phyloP scores from a whole-genome alignment of 2,113 vertebrate genomes.

The Mastomys natalensis region DNA sequence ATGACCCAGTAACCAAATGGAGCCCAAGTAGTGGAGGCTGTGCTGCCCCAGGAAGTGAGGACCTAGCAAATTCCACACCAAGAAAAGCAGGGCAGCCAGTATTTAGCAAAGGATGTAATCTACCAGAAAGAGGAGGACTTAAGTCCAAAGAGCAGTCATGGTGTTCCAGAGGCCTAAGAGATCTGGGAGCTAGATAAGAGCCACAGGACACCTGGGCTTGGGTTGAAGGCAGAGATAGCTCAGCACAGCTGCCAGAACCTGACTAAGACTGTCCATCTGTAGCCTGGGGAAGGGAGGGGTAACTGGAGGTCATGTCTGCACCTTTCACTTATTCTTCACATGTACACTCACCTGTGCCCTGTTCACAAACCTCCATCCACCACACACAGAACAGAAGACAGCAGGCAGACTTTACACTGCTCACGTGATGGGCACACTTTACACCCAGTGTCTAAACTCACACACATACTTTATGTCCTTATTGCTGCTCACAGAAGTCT shows the following conservation, averaged over 20 bases:
- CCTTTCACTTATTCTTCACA: not conserved
- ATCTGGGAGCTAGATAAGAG: not conserved
- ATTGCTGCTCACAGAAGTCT: conserved; percentile 2
- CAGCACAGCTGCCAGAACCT: not conserved
- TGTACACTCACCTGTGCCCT: not conserved
- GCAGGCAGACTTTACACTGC: conserved; percentile 23
- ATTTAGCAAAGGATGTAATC: not conserved
- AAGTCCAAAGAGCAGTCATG: not conserved
- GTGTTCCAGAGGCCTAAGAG: not conserved
- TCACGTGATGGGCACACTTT: fast-evolving
- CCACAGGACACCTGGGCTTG: not conserved
- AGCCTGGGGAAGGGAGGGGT: not conserved
- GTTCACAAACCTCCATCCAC: not conserved
- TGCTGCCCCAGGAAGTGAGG: not conserved
- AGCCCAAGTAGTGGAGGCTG: not conserved
- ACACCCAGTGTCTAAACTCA: not conserved
- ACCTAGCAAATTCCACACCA: not conserved
- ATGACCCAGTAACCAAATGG: not conserved
- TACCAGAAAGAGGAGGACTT: not conserved
- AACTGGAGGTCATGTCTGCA: not conserved
- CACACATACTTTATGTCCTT: conserved; percentile 30
- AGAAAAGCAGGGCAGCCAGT: not conserved
- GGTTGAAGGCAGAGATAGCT: not conserved
- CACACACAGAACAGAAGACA: not conserved
- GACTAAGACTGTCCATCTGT: not conserved